Base-by-base conservation (phyloP, 2,888 invertebrate species). In the Osmoderma eremita region DNA sequence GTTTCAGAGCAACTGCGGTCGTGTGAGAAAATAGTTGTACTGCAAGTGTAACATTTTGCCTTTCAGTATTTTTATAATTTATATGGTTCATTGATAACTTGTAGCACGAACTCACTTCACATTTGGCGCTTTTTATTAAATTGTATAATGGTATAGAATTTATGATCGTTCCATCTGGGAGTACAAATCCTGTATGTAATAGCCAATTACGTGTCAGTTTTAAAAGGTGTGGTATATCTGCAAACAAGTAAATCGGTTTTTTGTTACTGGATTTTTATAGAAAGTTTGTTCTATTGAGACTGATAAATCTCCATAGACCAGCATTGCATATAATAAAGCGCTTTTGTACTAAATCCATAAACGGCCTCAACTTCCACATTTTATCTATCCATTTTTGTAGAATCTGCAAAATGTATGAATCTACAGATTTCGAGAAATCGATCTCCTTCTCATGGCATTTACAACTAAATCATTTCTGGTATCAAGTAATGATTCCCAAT, bases 21-120 rank as follows among this genome's bases (percentile, higher is more conserved):
- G 50, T 67, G 20, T 72, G 70, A 1, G 72, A 72, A 13, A 72
- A 62, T 6, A 74, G 69, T 58, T 75, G 69, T 15, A 70, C 67
- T 6, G 75, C 73, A 36, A n/a, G n/a, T n/a, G n/a, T n/a, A n/a
- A 75, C 67, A 68, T 72, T 72, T 64, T 74, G 75, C 42, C 73
- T 63, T 51, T 69, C 58, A 15, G 49, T 15, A 51, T 63, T 62
- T 30, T 66, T 67, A 66, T 71, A 72, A 10, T 42, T 48, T 15
- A 75, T 51, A 20, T 72, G 74, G 15, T 41, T n/a, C 18, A 17
- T 13, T 17, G 42, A 39, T 38, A 65, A 36, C 36, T 67, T 63
- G 13, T 67, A 39, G 41, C 70, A 69, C 45, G 68, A 72, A 39
- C 65, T 69, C 39, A 69, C 67, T 62, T 69, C 56, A 39, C 61